Evolutionary conservation across 2,113 vertebrate genomes (phyloP), one percentile per base, ranked within the genome.

Genomic region (Chroicocephalus ridibundus): DNA sequence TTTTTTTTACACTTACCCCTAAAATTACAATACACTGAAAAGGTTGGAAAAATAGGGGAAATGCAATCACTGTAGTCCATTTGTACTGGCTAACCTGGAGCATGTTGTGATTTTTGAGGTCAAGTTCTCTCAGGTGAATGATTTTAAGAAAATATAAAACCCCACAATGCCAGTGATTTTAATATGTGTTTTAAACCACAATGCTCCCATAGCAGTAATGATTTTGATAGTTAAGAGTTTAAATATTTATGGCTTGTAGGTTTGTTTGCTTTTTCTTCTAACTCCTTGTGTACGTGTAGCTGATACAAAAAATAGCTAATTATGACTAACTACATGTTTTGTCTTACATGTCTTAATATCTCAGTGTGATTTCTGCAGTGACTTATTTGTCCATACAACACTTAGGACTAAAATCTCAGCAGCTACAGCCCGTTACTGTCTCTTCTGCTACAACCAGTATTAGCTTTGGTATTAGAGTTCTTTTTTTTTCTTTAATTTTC

Each of bases 261-360:
- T 42, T 65, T 17, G 36, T 34, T 57, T 26, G 9, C 5, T 86
- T 61, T 42, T 27, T 62, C 9, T 70, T 94, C 49, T 34, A 62
- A 20, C 46, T 80, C 15, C 77, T 49, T 49, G 16, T 46, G 80
- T 57, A 22, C 13, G 1, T 46, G 21, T 42, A 65, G 9, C 36
- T 77, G 34, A 36, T 64, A 10, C 10, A 79, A 68, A 42, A 93
- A 46, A 10, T 15, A 61, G 24, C 51, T 36, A 62, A 15, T n/a
- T 47, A 15, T 0, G 0, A 32, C 7, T 22, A 55, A 17, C 16
- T 68, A 2, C 8, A 0, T 34, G 22, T 60, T 87, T 38, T 81
- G 0, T 46, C 18, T 88, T 40, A 10, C 0, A 1, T 47, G 29
- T 32, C 10, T 70, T 52, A 21, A 11, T 57, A 20, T 27, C 15